Conservation (phyloP, 2,888 invertebrate species). For the Cremastinae sp. region DNA sequence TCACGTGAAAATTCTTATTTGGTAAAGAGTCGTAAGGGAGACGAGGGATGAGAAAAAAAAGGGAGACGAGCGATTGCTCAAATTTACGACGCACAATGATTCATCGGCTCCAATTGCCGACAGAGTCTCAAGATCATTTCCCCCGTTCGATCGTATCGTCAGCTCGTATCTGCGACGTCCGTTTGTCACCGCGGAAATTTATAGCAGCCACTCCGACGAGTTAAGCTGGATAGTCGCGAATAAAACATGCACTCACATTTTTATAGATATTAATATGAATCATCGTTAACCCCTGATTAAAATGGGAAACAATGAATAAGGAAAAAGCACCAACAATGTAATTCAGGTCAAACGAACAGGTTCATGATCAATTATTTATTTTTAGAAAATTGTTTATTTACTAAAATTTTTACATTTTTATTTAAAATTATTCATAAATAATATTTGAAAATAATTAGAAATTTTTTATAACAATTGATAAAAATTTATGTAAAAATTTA, state of each 20-base stretch:
- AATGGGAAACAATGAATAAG: slow-evolving; percentile 27
- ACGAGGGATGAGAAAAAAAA: slow-evolving; percentile 29
- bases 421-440: too few species aligned
- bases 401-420: background rate
- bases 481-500: too few species aligned
- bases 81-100: slow-evolving; percentile 69
- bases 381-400: background rate
- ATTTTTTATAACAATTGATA: too few species aligned
- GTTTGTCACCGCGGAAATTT: slow-evolving; percentile 46
- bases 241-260: slow-evolving; percentile 40
- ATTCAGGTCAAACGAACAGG: background rate
- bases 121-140: slow-evolving; percentile 50
- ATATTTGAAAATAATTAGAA: too few species aligned
- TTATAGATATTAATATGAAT: slow-evolving; percentile 32
- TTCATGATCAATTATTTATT: background rate
- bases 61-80: slow-evolving; percentile 47
- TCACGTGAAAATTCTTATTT: too few species aligned
- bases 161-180: slow-evolving; percentile 15
- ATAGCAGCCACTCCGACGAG: slow-evolving; percentile 42
- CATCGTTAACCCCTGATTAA: slow-evolving; percentile 29
- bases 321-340: slow-evolving; percentile 12
- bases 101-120: slow-evolving; percentile 71
- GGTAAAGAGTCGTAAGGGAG: background rate
- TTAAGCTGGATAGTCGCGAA: slow-evolving; percentile 36
- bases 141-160: slow-evolving; percentile 20